These are phyloP conservation scores for Philhelius pedissequus DNA, from an alignment of 2,888 invertebrate genomes.

Conservation along the genomic window DNA sequence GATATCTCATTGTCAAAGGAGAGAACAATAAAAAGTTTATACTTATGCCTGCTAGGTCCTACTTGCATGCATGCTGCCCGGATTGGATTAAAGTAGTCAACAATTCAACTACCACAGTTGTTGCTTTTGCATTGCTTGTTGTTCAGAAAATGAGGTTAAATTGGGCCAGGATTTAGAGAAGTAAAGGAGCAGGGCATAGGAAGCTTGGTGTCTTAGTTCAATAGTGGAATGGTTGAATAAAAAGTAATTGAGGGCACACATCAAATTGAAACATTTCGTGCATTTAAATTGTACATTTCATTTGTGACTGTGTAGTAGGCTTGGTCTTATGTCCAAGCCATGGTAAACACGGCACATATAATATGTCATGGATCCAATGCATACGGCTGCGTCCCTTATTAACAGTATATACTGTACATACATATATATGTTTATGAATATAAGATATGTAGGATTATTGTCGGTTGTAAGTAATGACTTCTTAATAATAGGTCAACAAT, in stretches of 20 bases:
- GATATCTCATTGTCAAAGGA: conserved; percentile 54
- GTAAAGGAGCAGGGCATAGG: not conserved
- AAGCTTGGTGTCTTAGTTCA: not conserved
- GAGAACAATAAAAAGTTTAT: conserved; percentile 28
- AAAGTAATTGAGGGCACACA: conserved; percentile 59
- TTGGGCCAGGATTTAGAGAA: not conserved
- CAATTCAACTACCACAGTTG: conserved; percentile 21
- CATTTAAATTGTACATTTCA: conserved; percentile 62
- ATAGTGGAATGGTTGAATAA: conserved; percentile 51
- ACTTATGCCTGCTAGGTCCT: not conserved
- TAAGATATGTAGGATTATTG: conserved; percentile 4
- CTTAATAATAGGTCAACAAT: conserved; percentile 46
- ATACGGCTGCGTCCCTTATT: conserved; percentile 14
- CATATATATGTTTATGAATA: not conserved
- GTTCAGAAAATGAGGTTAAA: not conserved
- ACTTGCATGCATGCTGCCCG: not conserved
- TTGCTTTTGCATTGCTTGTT: not conserved
- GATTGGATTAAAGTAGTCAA: conserved; percentile 20
- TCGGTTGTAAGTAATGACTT: conserved; percentile 7
- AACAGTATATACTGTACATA: not conserved
- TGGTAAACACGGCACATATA: conserved; percentile 10
- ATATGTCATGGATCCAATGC: conserved; percentile 11
- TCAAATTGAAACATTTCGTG: conserved; percentile 68
- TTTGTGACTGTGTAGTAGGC: conserved; percentile 43
- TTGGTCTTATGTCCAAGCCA: conserved; percentile 16